Evolutionary conservation across 2,797 vertebrate genomes (phyloP), one percentile per base, ranked within the genome.

Genomic region (Chrysolophus pictus): DNA sequence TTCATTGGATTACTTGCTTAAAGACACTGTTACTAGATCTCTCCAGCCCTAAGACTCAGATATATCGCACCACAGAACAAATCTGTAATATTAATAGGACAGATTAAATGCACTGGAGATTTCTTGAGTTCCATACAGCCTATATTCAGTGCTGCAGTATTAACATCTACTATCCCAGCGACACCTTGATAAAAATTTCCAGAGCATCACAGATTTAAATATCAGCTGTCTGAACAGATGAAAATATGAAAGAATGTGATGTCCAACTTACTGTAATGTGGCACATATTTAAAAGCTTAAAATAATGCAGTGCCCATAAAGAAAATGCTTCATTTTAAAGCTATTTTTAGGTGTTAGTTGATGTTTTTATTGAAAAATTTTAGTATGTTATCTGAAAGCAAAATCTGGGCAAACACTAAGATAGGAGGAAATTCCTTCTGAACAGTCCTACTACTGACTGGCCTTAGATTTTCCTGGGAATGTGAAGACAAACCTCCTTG

Each of bases 361-460:
- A 22, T 44, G 9, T 41, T 87, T 81, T 63, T 14, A 31, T 8
- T 33, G 7, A 86, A 64, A 19, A 68, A 47, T 23, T 71, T 24
- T 59, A 22, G 16, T 55, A 58, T 17, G 4, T 14, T 64, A 19
- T 6, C 7, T 74, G 53, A 84, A 87, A 78, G 9, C 8, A 67
- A 44, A 72, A 75, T 3, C 15, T 42, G 16, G 9, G 3, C 22
- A n/a, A 18, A 35, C 2, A 3, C 4, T 14, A 47, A 59, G 6
- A 21, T 14, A 35, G 21, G 7, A 39, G 26, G 15, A 64, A 88
- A 68, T 44, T 70, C 11, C 37, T 87, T 79, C n/a, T 70, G 17
- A 68, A 13, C 17, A 51, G 22, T 0, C 1, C 2, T 60, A 14
- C 6, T 46, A 35, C 11, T 42, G 35, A 72, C 49, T 13, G 0